Base-by-base conservation (phyloP, 2,797 vertebrate genomes). In the Echiichthys vipera region DNA sequence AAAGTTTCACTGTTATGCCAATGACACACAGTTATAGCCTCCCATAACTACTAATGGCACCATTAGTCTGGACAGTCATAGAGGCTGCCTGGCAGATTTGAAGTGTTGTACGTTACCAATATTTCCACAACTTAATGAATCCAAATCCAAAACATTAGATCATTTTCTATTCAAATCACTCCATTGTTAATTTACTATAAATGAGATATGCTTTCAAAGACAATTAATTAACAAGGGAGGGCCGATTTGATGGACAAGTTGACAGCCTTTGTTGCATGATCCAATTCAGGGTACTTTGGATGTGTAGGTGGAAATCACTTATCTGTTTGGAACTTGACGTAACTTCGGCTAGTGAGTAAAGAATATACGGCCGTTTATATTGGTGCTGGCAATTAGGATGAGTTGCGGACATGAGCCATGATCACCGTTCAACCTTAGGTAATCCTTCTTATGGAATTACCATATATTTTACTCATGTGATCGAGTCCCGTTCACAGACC, bases 1-100 rank as follows among this genome's bases (percentile, higher is more conserved):
- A 74, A 82, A 61, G 72, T 83, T 83, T 83, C 50, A 77, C 57
- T 76, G 57, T 76, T 81, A 70, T 74, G 77, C 63, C 73, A 42
- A 15, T 73, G 71, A 50, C 40, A 61, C 76, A 83, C 76, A 79
- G 66, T 74, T 81, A 85, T 67, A 34, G 78, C 80, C 46, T 53
- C 78, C 46, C 75, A 87, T 77, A 83, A 83, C 63, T 66, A 58
- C 50, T 81, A 87, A 83, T 83, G 78, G 68, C 58, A 68, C 55
- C 58, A 77, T 83, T 74, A 83, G 69, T 83, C 71, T 56, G 34
- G 63, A 71, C 51, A 70, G 65, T 68, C 47, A 7, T 76, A 71
- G 45, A 81, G 71, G 45, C 69, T 85, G 78, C 78, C 70, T 75
- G 0, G 15, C 70, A 77, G 80, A 77, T 64, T 66, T 72, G 51